A percentile compares a stretch with the other conserved stretches of the same genome.
Conservation (phyloP, 2,888 invertebrate species). For the Rotaria sp. region DNA sequence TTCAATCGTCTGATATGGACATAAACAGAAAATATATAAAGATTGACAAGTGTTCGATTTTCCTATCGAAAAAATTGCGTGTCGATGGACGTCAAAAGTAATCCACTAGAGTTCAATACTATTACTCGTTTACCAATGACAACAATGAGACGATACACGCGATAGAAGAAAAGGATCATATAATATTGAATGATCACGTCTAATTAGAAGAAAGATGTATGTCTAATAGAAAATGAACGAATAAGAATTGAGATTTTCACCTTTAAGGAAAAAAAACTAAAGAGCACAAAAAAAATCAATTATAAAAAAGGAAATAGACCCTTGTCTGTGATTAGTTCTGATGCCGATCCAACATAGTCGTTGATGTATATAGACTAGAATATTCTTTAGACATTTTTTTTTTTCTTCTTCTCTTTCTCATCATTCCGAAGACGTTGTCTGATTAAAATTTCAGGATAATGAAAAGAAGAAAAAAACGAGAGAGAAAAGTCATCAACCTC, state of each 20-base stretch:
- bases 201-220: neutral
- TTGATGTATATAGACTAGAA: neutral
- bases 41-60: neutral
- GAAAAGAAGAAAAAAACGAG: neutral
- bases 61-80: neutral
- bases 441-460: neutral
- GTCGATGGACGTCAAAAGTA: neutral
- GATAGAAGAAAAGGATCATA: neutral
- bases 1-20: neutral
- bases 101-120: neutral
- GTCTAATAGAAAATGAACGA: neutral
- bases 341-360: neutral
- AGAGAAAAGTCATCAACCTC: conserved; percentile 16
- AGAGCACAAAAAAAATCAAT: neutral
- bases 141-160: neutral
- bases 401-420: neutral
- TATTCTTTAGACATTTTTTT: neutral
- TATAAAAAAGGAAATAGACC: neutral
- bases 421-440: neutral
- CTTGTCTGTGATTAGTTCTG: neutral
- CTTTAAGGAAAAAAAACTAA: neutral
- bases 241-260: neutral
- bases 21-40: neutral
- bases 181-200: neutral
- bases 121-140: neutral